These are phyloP conservation scores for Hyles vespertilio DNA, from an alignment of 1,140 invertebrate genomes.

Conservation along the genomic window DNA sequence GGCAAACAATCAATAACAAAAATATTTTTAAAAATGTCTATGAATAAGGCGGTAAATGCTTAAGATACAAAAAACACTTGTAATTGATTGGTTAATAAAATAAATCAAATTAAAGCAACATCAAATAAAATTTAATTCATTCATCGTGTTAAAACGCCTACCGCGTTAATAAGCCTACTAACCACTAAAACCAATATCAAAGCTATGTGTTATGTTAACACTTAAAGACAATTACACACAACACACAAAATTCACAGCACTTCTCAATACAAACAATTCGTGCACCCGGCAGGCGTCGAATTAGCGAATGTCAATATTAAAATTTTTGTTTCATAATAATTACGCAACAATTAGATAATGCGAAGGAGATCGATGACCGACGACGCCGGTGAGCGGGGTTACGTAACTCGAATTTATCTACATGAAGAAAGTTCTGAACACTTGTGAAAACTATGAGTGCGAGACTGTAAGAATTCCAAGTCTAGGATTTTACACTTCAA, in stretches of 20 bases:
- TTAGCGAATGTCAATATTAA: slow-evolving; percentile 39
- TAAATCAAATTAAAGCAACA: too few species aligned
- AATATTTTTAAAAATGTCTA: too few species aligned
- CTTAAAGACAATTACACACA: slow-evolving; percentile 3
- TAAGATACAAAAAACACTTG: too few species aligned
- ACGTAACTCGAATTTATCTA: slow-evolving; percentile 32
- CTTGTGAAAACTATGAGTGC: slow-evolving; percentile 5
- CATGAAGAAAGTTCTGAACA: slow-evolving; percentile 35
- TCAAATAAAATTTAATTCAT: too few species aligned
- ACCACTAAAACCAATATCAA: neutral
- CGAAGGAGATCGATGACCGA: slow-evolving; percentile 35
- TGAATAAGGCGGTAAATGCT: too few species aligned
- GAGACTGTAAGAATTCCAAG: too few species aligned
- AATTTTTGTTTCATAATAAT: slow-evolving; percentile 46
- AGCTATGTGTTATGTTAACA: too few species aligned
- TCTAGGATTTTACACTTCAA: too few species aligned
- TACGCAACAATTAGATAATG: slow-evolving; percentile 63
- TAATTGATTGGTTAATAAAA: too few species aligned
- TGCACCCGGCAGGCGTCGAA: slow-evolving; percentile 3
- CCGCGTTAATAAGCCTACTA: too few species aligned
- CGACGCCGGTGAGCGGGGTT: slow-evolving; percentile 36
- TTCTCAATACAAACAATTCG: slow-evolving; percentile 15
- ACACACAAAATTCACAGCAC: slow-evolving; percentile 15
- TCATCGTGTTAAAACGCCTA: too few species aligned
- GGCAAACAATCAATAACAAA: too few species aligned